Evolutionary conservation across 1,140 invertebrate genomes (phyloP).

Genomic region (Branchinecta lynchi): DNA sequence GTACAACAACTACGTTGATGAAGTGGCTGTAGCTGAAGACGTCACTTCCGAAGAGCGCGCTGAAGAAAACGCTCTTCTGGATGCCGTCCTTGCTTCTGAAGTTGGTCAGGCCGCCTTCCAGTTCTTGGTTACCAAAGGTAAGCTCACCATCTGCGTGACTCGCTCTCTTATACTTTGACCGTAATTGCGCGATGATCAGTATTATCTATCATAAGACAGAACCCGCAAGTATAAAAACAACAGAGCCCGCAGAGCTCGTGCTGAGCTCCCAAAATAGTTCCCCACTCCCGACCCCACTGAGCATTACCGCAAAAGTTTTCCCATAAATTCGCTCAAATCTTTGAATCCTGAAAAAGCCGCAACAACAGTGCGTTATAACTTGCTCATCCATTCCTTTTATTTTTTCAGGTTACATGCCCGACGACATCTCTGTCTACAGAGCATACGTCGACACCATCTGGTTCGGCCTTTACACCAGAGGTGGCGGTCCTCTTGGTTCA

Average conservation of each 20-base stretch:
- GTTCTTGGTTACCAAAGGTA: slow-evolving; percentile 52
- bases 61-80: slow-evolving; percentile 58
- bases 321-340: too few species aligned
- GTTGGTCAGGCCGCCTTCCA: slow-evolving; percentile 55
- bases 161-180: too few species aligned
- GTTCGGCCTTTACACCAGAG: slow-evolving; percentile 51
- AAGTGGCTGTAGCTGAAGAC: slow-evolving; percentile 52
- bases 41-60: slow-evolving; percentile 52
- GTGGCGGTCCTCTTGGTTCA: slow-evolving; percentile 54
- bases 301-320: too few species aligned
- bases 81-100: slow-evolving; percentile 50
- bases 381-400: too few species aligned
- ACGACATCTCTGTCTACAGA: slow-evolving; percentile 39
- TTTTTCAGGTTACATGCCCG: slow-evolving; percentile 13
- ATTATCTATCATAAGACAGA: too few species aligned
- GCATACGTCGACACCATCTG: slow-evolving; percentile 49
- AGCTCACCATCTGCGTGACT: slow-evolving; percentile 15
- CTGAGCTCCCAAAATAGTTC: too few species aligned
- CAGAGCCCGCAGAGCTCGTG: too few species aligned
- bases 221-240: too few species aligned
- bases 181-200: too few species aligned
- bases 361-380: too few species aligned
- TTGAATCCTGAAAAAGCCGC: too few species aligned
- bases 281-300: too few species aligned
- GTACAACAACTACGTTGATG: slow-evolving; percentile 28